Base-by-base conservation (phyloP, 2,797 vertebrate species). In the Oophaga sylvatica region DNA sequence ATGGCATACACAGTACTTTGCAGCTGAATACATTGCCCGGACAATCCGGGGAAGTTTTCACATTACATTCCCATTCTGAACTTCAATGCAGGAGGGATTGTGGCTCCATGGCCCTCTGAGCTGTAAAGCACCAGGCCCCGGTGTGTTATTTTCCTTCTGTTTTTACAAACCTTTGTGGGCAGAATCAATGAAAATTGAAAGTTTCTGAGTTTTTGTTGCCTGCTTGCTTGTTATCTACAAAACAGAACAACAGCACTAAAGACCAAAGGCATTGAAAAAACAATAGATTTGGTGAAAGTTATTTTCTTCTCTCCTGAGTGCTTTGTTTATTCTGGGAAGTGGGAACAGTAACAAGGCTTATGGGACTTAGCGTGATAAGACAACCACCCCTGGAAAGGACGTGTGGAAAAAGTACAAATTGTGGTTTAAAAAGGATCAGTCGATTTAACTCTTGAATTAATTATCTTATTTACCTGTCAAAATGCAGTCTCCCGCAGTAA, bases 271-370 rank as follows among this genome's bases (percentile, higher is more conserved):
- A 77, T 83, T 70, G 31, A 80, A 63, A 84, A 88, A 83, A 84
- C 87, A 84, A 88, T 71, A 84, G 87, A 88, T 88, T 80, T 63
- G 63, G 81, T 29, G 81, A 88, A 88, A 84, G 87, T 88, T 84
- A 83, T 81, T 88, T 78, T 80, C 31, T 35, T 84, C 13, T 75
- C 79, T 84, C 63, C 73, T 20, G 65, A 88, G 63, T 73, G 81
- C 53, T 79, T 68, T 84, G 81, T 84, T 88, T 80, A 80, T 83
- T 88, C 65, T 62, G 75, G 65, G 41, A 88, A 88, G 81, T 79
- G 65, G 73, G 80, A 73, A 29, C 81, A 71, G 87, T 88, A 84
- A 88, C 63, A 68, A 41, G 62, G 81, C 73, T 87, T 87, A 87
- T 41, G 63, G 45, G 70, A 83, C 68, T 83, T 78, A 81, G 71